Percentiles rank a stretch among this genome's conserved stretches.
Evolutionary conservation across 2,797 vertebrate genomes (phyloP).

Genomic region (Anguilla marmorata): DNA sequence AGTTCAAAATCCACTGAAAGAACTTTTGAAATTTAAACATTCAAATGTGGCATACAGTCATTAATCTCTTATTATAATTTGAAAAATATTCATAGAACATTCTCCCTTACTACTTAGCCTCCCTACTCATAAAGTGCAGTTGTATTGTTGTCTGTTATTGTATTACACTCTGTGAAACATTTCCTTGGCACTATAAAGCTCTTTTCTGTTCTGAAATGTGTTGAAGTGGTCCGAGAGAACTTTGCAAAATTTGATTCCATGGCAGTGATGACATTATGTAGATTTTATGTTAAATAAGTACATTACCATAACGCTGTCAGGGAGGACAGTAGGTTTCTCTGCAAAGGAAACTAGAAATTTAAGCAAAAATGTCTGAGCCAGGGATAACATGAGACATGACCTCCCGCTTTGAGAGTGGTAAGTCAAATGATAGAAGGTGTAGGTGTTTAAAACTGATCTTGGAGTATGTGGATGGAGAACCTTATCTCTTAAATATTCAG

Average conservation of each 20-base stretch:
- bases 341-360: constrained; percentile 1
- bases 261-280: not conserved
- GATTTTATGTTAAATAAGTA: constrained; percentile 1
- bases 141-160: too few relatives aligned
- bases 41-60: too few relatives aligned
- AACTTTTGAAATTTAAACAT: too few relatives aligned
- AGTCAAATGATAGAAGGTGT: constrained; percentile 19
- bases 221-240: not conserved
- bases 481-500: not conserved
- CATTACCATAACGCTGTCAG: not conserved
- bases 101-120: too few relatives aligned
- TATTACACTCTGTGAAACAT: too few relatives aligned
- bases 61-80: too few relatives aligned
- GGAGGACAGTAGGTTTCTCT: constrained; percentile 17
- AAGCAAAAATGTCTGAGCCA: constrained; percentile 10
- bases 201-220: not conserved
- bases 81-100: too few relatives aligned
- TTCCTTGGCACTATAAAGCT: too few relatives aligned
- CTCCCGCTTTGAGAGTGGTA: constrained; percentile 1
- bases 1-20: too few relatives aligned
- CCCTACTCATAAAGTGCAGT: too few relatives aligned
- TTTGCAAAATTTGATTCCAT: not conserved
- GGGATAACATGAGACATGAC: not conserved
- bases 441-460: not conserved
- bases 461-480: not conserved